Evolutionary conservation across 2,113 vertebrate species (phyloP), one percentile per base, ranked within the genome.

Genomic region (Laticauda colubrina): DNA sequence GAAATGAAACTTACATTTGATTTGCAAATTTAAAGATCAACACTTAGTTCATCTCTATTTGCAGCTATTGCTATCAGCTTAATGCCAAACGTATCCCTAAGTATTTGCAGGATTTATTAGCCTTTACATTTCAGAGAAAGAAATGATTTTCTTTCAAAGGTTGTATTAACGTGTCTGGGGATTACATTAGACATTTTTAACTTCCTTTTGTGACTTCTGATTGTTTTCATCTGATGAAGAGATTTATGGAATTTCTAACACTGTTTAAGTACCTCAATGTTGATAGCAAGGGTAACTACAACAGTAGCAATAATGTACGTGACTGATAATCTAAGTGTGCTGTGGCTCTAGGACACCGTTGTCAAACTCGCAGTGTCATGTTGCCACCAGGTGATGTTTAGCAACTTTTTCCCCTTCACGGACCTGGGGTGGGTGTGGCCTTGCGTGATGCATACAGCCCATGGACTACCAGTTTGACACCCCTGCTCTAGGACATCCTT

Each of bases 21-120:
- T 89, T 57, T n/a, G 69, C 88, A 93, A 85, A 93, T 89, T 93
- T 61, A 93, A 85, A 89, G 92, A 85, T 75, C 88, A 93, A 24
- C n/a, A 56, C 69, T 93, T 85, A 57, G 88, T 85, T 93, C 92
- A 93, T 93, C 39, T 89, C 92, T 93, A 59, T 85, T 85, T 93
- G 89, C 61, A 85, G 29, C 89, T 93, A 93, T 51, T 86, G 92
- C 75, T 59, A 43, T 75, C 64, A 61, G n/a, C 26, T 91, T 93
- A 91, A 85, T 85, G 87, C 87, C 87, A 89, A 93, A 59, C 18
- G 20, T 21, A 57, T 89, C 34, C 55, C 56, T 93, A 91, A 93
- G 23, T 85, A 64, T 91, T 93, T 91, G 87, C 86, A 59, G 90
- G 85, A 88, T 91, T 93, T 89, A 93, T 89, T 93, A 39, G 29